Evolutionary conservation across 2,797 vertebrate species (phyloP), one percentile per base, ranked within the genome.

Genomic region (Falco cherrug): DNA sequence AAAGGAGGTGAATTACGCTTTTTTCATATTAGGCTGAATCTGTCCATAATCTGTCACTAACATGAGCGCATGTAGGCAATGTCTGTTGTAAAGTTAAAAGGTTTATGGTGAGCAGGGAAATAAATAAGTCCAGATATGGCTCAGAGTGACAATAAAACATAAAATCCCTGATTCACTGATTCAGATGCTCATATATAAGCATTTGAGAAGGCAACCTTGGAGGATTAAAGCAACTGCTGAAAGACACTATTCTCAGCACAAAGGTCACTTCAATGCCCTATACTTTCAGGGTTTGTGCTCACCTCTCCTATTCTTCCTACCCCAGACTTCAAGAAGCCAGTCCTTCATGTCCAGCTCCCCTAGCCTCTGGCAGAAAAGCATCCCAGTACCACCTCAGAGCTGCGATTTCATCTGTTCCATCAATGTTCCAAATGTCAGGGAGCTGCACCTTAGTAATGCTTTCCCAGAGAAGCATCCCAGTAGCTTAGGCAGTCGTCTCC

Each of bases 61-160:
- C 61, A 60, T 14, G 18, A 84, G 35, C 10, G 5, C 25, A 24
- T 7, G 11, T 43, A 84, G 81, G 35, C 73, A 79, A 82, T 18
- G 14, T 54, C 56, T 87, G 28, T 50, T 65, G 73, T 64, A 54
- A 87, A 77, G 48, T 78, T 74, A 84, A 75, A 89, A 91, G 29
- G 29, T 37, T 69, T 91, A 63, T 31, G 43, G 64, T 70, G 33
- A 94, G 25, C 56, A 80, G 21, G 35, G 48, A 70, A 65, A 85
- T 47, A 87, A 92, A 5, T 18, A 74, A 51, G 16, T 35, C 43
- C 3, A 8, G 47, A 39, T 67, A 67, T 31, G 50, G 37, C 48
- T 92, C 37, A 43, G 77, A 77, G 71, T 70, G 61, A 50, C 81
- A 87, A 68, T 53, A 87, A 92, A 94, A 43, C 37, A 73, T 67